Conservation (phyloP, 2,113 vertebrate genomes). For the Pristiophorus japonicus region DNA sequence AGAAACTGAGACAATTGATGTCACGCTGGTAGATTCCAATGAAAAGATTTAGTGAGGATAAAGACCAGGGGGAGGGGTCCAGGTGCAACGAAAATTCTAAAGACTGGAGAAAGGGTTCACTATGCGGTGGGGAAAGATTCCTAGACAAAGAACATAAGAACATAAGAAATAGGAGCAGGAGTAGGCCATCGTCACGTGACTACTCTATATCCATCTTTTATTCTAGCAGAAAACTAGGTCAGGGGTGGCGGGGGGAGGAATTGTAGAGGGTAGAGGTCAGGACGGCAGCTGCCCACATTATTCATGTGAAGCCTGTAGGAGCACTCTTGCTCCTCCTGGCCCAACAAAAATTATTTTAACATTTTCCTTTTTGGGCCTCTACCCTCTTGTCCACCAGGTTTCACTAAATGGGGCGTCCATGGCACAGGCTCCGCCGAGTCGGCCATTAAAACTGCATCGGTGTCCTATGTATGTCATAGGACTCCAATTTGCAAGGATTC, state of each 20-base stretch:
- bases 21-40: no score
- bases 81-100: no score
- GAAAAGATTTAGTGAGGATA: no score
- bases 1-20: no score
- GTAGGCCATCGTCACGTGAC: not conserved
- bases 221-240: not conserved
- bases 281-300: not conserved
- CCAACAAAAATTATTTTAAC: not conserved
- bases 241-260: not conserved
- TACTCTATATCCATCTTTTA: not conserved
- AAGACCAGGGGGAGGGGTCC: no score
- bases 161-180: no score
- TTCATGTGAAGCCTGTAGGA: not conserved
- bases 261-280: not conserved
- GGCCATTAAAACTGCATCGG: not conserved
- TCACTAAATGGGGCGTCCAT: not conserved
- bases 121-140: no score
- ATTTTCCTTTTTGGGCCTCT: no score
- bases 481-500: not conserved
- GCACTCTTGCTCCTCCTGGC: not conserved
- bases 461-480: not conserved
- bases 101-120: no score
- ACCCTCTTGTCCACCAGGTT: not conserved
- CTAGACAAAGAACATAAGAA: no score
- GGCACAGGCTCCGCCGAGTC: not conserved